These are phyloP conservation scores for Sphecodes monilicornis DNA, from an alignment of 2,888 invertebrate species.

Conservation along the genomic window DNA sequence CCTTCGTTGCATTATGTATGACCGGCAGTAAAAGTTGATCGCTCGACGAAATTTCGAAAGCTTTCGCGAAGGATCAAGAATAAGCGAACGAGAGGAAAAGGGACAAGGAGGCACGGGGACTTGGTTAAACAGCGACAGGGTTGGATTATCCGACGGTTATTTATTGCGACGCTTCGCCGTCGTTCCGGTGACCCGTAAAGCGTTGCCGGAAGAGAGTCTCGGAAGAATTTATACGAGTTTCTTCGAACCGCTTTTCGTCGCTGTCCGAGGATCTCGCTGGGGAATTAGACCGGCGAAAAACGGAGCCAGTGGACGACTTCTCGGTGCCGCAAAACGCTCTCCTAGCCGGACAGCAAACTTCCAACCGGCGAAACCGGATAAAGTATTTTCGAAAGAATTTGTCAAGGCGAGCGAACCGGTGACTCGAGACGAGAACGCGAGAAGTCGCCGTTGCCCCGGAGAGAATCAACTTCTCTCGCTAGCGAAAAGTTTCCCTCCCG, in stretches of 20 bases:
- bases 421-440: neutral
- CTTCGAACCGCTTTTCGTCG: constrained; percentile 11
- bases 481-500: neutral
- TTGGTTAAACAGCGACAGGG: constrained; percentile 23
- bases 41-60: neutral
- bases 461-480: constrained; percentile 9
- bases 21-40: neutral
- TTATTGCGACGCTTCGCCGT: constrained; percentile 14
- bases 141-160: constrained; percentile 15
- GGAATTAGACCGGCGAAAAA: constrained; percentile 8
- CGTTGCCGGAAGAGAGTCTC: neutral
- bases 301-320: neutral
- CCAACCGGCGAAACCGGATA: neutral
- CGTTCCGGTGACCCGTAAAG: constrained; percentile 34
- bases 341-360: neutral
- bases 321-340: neutral
- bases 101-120: neutral
- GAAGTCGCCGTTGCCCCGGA: neutral
- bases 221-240: constrained; percentile 23
- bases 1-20: neutral
- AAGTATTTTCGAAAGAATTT: constrained; percentile 10
- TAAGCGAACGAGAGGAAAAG: neutral
- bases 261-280: constrained; percentile 2
- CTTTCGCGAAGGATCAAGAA: neutral
- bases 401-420: neutral